phyloP scores from a whole-genome alignment of 2,113 vertebrate species.

The Callipepla californica region DNA sequence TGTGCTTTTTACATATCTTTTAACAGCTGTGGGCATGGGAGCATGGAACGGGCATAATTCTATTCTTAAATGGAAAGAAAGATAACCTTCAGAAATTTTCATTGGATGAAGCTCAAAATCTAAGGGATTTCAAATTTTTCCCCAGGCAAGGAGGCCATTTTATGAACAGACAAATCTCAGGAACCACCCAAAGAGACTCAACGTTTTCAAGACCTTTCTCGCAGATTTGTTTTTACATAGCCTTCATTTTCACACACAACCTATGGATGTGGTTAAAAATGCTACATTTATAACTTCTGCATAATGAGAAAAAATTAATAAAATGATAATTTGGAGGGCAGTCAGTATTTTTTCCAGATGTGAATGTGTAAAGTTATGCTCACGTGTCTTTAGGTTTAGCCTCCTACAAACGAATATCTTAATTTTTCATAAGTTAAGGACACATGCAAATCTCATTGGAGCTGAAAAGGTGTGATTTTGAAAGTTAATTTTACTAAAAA shows the following conservation, averaged over 20 bases:
- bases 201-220: neutral
- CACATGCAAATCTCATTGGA: neutral
- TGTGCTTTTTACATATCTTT: conserved; percentile 64
- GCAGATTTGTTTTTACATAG: neutral
- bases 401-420: neutral
- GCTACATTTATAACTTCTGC: neutral
- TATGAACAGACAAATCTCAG: conserved; percentile 1
- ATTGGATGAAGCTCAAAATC: conserved; percentile 57
- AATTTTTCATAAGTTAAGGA: neutral
- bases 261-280: neutral
- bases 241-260: neutral
- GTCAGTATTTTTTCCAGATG: neutral
- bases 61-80: conserved; percentile 59
- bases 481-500: conserved; percentile 21
- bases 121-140: neutral
- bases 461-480: neutral
- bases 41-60: conserved; percentile 38
- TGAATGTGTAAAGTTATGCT: neutral
- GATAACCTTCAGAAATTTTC: conserved; percentile 57
- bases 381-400: neutral
- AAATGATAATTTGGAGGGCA: neutral
- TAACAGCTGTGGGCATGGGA: conserved; percentile 66
- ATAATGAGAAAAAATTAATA: neutral
- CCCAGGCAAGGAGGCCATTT: conserved; percentile 14
- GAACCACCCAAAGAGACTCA: neutral